Percentiles rank a stretch among this genome's conserved stretches.
Evolutionary conservation across 2,888 invertebrate genomes (phyloP).

Genomic region (Elmis aenea): DNA sequence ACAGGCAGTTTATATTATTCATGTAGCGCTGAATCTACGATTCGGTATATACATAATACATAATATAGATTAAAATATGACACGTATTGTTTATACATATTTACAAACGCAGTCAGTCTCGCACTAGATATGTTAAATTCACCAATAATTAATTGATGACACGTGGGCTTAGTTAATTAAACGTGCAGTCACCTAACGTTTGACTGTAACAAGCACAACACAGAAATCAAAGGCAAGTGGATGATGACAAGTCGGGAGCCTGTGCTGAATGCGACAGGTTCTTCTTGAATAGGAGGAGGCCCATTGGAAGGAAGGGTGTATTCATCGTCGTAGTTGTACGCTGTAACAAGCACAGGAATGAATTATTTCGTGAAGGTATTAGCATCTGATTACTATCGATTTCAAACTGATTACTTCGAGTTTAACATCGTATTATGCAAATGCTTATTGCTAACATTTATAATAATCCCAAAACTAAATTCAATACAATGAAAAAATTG

Average conservation of each 20-base stretch:
- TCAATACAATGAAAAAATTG: no score
- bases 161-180: no score
- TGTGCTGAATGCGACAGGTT: conserved; percentile 33
- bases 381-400: no score
- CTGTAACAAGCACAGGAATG: no score
- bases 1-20: conserved; percentile 15
- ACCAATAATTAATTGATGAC: conserved; percentile 20
- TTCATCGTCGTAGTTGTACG: conserved; percentile 45
- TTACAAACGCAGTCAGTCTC: conserved; percentile 37
- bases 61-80: conserved; percentile 17
- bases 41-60: conserved; percentile 16
- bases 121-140: conserved; percentile 32
- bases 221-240: no score
- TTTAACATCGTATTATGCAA: no score
- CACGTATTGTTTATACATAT: conserved; percentile 32
- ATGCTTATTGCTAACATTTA: no score
- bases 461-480: no score
- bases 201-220: conserved; percentile 12
- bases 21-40: conserved; percentile 16
- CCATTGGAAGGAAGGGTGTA: conserved; percentile 44
- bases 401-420: no score
- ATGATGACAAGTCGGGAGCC: conserved; percentile 14
- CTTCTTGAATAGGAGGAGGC: conserved; percentile 44
- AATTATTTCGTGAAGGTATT: no score
- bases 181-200: conserved; percentile 19